phyloP scores from a whole-genome alignment of 2,797 vertebrate species.

The Spatula clypeata region DNA sequence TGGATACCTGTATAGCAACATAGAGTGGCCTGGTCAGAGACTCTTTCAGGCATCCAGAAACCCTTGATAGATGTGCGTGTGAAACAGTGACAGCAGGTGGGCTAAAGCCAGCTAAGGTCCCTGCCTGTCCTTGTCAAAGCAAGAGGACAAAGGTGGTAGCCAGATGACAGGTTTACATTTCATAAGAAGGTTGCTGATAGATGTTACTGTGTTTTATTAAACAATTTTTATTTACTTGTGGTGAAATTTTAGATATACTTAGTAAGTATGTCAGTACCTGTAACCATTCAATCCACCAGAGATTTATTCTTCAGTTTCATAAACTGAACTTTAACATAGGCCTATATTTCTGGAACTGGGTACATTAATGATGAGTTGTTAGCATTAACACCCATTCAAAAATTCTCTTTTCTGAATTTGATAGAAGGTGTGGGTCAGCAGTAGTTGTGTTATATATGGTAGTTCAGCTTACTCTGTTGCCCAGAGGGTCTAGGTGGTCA shows the following conservation, averaged over 20 bases:
- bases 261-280: background rate
- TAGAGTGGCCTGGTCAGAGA: background rate
- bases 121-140: background rate
- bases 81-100: background rate
- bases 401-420: background rate
- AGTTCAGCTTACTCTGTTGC: background rate
- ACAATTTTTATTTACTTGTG: background rate
- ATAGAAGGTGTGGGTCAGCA: background rate
- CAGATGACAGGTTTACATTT: background rate
- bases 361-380: background rate
- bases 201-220: background rate
- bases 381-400: background rate
- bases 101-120: background rate
- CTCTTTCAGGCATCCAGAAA: background rate
- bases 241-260: background rate
- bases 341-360: background rate
- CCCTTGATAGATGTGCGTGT: background rate
- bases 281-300: background rate
- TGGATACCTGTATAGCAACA: background rate
- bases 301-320: background rate
- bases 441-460: background rate
- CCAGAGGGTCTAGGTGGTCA: background rate
- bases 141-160: background rate
- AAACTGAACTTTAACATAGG: background rate
- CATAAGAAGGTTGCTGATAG: background rate